phyloP scores from a whole-genome alignment of 2,888 invertebrate species.

The Drosophila kambysellisi region DNA sequence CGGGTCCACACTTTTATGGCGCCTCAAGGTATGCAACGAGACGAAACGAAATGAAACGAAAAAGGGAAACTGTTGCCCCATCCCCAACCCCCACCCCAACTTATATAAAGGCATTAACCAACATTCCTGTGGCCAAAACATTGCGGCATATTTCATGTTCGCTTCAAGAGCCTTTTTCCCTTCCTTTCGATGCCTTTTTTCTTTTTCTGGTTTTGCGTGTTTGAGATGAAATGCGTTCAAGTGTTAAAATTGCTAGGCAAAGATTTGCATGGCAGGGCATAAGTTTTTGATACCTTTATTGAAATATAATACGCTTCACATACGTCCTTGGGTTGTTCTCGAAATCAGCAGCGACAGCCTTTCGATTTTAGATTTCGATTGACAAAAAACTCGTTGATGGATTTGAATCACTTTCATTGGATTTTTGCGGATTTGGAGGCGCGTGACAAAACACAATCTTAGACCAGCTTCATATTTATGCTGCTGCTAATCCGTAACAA shows the following conservation, averaged over 20 bases:
- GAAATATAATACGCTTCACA: constrained; percentile 72
- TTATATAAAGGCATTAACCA: constrained; percentile 56
- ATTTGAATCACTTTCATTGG: constrained; percentile 38
- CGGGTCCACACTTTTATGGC: constrained; percentile 56
- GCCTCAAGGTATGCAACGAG: constrained; percentile 68
- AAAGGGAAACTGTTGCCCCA: constrained; percentile 45
- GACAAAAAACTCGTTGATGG: constrained; percentile 3
- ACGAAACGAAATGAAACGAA: constrained; percentile 12
- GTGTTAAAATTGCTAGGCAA: constrained; percentile 76
- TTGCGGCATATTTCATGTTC: constrained; percentile 79
- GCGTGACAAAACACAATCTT: constrained; percentile 79
- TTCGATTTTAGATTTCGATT: constrained; percentile 39
- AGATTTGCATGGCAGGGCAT: constrained; percentile 71
- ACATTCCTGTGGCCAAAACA: constrained; percentile 74
- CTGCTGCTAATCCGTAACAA: constrained; percentile 62
- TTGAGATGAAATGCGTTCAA: constrained; percentile 63
- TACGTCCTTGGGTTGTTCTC: constrained; percentile 28
- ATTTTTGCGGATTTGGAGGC: constrained; percentile 17
- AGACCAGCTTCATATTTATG: constrained; percentile 61
- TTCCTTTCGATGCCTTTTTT: constrained; percentile 6
- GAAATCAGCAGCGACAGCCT: constrained; percentile 33
- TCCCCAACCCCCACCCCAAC: constrained; percentile 3
- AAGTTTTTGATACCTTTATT: constrained; percentile 67
- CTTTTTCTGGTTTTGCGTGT: constrained; percentile 14
- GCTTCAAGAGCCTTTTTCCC: constrained; percentile 50